Percentiles rank a stretch among this genome's conserved stretches.
Evolutionary conservation across 2,888 invertebrate genomes (phyloP).

Genomic region (Noctuana brunneofusca): DNA sequence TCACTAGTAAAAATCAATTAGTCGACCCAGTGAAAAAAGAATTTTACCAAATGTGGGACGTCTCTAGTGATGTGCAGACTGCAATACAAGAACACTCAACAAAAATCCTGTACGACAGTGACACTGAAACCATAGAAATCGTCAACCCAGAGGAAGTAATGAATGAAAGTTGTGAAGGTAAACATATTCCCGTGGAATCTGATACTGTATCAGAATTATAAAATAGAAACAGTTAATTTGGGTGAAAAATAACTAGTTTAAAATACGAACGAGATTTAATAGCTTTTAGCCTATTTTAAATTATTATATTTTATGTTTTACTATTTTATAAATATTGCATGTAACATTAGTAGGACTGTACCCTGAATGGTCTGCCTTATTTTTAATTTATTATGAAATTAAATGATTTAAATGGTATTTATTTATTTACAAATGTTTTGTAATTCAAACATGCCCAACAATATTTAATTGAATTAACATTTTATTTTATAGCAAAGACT

Average conservation of each 20-base stretch:
- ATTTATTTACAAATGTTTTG: conserved; percentile 55
- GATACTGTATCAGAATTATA: conserved; percentile 52
- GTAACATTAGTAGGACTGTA: conserved; percentile 31
- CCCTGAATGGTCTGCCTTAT: conserved; percentile 30
- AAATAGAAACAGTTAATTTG: background rate
- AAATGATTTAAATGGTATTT: background rate
- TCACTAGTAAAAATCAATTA: conserved; percentile 82
- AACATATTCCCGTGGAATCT: conserved; percentile 42
- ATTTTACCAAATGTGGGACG: conserved; percentile 85
- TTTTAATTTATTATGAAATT: conserved; percentile 18
- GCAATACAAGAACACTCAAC: conserved; percentile 35
- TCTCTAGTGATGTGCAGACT: conserved; percentile 43
- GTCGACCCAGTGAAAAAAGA: conserved; percentile 81
- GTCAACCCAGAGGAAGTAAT: conserved; percentile 40
- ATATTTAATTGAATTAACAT: conserved; percentile 32
- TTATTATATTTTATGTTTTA: conserved; percentile 1
- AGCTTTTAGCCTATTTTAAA: background rate
- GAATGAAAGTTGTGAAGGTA: conserved; percentile 41
- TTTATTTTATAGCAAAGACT: conserved; percentile 38
- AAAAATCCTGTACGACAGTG: conserved; percentile 42
- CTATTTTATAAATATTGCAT: conserved; percentile 23
- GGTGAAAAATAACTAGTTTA: conserved; percentile 1
- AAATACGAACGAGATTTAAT: background rate
- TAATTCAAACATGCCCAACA: conserved; percentile 44
- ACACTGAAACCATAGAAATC: conserved; percentile 44